Evolutionary conservation across 1,140 invertebrate species (phyloP).

Genomic region (Eumeta japonica): DNA sequence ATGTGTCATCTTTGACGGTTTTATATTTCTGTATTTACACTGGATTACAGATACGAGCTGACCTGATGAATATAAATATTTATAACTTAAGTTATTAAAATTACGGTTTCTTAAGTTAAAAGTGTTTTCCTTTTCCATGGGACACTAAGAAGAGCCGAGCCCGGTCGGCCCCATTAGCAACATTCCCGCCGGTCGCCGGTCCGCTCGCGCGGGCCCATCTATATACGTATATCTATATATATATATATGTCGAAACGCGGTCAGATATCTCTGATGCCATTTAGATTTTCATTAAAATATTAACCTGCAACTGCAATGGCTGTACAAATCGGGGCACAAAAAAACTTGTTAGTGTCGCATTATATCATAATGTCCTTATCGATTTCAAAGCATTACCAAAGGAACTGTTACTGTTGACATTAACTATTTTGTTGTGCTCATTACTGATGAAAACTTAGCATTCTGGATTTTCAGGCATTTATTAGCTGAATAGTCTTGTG

Average conservation of each 20-base stretch:
- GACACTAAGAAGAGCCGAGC: slow-evolving; percentile 24
- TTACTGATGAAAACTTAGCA: slow-evolving; percentile 40
- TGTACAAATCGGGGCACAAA: slow-evolving; percentile 52
- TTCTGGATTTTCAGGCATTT: slow-evolving; percentile 56
- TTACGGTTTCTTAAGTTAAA: slow-evolving; percentile 62
- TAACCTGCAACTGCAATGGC: slow-evolving; percentile 46
- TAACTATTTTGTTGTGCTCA: slow-evolving; percentile 56
- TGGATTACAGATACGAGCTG: slow-evolving; percentile 61
- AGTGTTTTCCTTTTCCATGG: slow-evolving; percentile 62
- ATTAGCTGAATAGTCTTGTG: slow-evolving; percentile 54
- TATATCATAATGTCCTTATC: slow-evolving; percentile 44
- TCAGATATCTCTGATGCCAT: too few relatives aligned
- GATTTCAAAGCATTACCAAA: slow-evolving; percentile 43
- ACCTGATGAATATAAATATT: slow-evolving; percentile 63
- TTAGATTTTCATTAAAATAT: slow-evolving; percentile 38
- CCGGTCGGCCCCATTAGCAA: slow-evolving; percentile 49
- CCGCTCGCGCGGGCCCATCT: too few relatives aligned
- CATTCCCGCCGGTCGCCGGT: slow-evolving; percentile 55
- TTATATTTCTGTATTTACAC: slow-evolving; percentile 62
- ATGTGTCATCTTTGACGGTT: slow-evolving; percentile 61
- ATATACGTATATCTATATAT: too few relatives aligned
- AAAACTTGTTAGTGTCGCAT: slow-evolving; percentile 55
- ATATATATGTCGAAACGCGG: too few relatives aligned
- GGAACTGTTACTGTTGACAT: slow-evolving; percentile 36
- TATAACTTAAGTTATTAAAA: slow-evolving; percentile 64